A percentile compares a stretch with the other conserved stretches of the same genome.
These are phyloP conservation scores for Glomeris maerens DNA, from an alignment of 1,140 invertebrate genomes.

Conservation along the genomic window DNA sequence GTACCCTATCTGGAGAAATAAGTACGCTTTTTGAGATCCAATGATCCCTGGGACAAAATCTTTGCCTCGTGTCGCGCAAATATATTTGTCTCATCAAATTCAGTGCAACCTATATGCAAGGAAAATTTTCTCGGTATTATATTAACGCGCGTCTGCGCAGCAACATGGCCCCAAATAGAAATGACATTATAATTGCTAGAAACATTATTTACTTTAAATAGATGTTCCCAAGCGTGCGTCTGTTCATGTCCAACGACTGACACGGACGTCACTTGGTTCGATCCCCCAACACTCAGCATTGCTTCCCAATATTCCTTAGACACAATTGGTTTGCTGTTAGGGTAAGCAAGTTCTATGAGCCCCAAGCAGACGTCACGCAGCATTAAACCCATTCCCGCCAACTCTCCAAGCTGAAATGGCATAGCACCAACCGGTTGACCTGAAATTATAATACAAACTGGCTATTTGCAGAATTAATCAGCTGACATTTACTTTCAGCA, in stretches of 20 bases:
- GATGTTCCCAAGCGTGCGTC: slow-evolving; percentile 38
- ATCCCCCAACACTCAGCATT: slow-evolving; percentile 17
- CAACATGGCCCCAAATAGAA: too few relatives aligned
- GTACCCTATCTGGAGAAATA: slow-evolving; percentile 37
- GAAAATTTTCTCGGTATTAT: too few relatives aligned
- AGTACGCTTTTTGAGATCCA: slow-evolving; percentile 58
- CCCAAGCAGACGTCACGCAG: slow-evolving; percentile 63
- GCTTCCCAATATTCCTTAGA: slow-evolving; percentile 28
- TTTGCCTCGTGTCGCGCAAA: slow-evolving; percentile 55
- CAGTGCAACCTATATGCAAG: slow-evolving; percentile 49
- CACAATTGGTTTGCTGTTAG: slow-evolving; percentile 47
- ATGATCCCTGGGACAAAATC: slow-evolving; percentile 58
- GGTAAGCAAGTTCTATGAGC: slow-evolving; percentile 77
- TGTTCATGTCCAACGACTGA: slow-evolving; percentile 16
- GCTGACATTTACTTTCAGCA: not conserved
- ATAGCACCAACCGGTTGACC: slow-evolving; percentile 22
- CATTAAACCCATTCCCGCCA: slow-evolving; percentile 33
- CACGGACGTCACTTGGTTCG: not conserved
- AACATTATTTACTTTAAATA: slow-evolving; percentile 38
- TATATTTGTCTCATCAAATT: slow-evolving; percentile 63
- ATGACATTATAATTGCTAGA: too few relatives aligned
- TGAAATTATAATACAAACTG: slow-evolving; percentile 3
- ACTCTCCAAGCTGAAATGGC: slow-evolving; percentile 35
- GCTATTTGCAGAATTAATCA: too few relatives aligned
- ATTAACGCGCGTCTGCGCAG: too few relatives aligned